Evolutionary conservation across 2,797 vertebrate genomes (phyloP).

Genomic region (Protosalanx chinensis): DNA sequence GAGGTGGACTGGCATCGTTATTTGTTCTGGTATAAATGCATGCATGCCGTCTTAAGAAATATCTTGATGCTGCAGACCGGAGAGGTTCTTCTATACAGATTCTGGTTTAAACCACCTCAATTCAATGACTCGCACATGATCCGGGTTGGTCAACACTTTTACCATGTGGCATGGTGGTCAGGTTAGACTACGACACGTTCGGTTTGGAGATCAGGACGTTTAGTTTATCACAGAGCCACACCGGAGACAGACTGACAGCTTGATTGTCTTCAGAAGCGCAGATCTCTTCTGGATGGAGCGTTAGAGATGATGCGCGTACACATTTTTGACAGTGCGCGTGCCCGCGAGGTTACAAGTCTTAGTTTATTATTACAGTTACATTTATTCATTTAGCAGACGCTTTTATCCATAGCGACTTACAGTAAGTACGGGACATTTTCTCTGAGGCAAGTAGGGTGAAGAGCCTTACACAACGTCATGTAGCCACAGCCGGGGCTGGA

Average conservation of each 20-base stretch:
- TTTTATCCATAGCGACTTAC: too few relatives aligned
- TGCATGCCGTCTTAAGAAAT: conserved; percentile 54
- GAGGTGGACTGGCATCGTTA: conserved; percentile 15
- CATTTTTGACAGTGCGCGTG: conserved; percentile 63
- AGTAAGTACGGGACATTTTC: too few relatives aligned
- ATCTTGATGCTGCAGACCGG: conserved; percentile 38
- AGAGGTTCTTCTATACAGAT: conserved; percentile 47
- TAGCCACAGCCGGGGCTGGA: too few relatives aligned
- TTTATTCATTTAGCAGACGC: too few relatives aligned
- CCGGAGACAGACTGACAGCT: conserved; percentile 60
- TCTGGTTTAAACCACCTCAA: conserved; percentile 35
- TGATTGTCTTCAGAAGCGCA: conserved; percentile 41
- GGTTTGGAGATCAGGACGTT: not conserved
- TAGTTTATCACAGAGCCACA: not conserved
- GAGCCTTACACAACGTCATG: too few relatives aligned
- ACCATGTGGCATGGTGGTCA: conserved; percentile 20
- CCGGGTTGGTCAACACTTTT: conserved; percentile 26
- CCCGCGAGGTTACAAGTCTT: conserved; percentile 58
- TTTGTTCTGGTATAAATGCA: conserved; percentile 28
- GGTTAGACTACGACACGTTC: conserved; percentile 8
- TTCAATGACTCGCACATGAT: conserved; percentile 34
- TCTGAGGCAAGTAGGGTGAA: too few relatives aligned
- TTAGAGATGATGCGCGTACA: conserved; percentile 56
- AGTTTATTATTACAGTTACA: conserved; percentile 22
- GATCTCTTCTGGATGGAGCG: conserved; percentile 38